Evolutionary conservation across 2,888 invertebrate genomes (phyloP), one percentile per base, ranked within the genome.

Genomic region (Oasisia sp.): DNA sequence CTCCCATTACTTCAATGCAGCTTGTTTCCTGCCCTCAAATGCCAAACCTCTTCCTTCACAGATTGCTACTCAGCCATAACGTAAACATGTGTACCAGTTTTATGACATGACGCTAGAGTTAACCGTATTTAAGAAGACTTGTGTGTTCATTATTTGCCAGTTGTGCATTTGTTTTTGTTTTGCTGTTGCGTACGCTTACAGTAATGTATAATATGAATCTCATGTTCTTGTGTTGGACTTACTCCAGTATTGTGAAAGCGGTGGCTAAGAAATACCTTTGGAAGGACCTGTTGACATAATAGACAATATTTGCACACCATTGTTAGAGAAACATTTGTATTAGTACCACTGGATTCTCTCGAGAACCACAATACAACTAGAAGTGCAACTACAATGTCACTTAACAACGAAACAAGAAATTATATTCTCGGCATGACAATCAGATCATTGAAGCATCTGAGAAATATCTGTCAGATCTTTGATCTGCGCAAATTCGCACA

Each of bases 141-240:
- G 74, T 27, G 74, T 74, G 74, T 74, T 74, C 74, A 74, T n/a
- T 74, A 74, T 74, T 74, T 74, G 74, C 74, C 74, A 74, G n/a
- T 27, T 74, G 74, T 74, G 74, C 74, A 74, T 74, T 74, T 74
- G 74, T 74, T 74, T 74, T 74, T 74, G 74, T 74, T 74, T 74
- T 74, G 74, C n/a, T 74, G 74, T 74, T 74, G 27, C 74, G n/a
- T 27, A 7, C 27, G 74, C 74, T 74, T 74, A n/a, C 19, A 19
- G 74, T 74, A n/a, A 74, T 27, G 50, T 50, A 74, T 74, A 74
- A 74, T 74, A 74, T 74, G 74, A 74, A 74, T 74, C 74, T 74
- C 74, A 74, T 27, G 74, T 74, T 74, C 74, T 74, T 74, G 74
- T n/a, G 19, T 74, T 19, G 27, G 27, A 19, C 5, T 74, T 74